These are phyloP conservation scores for Crocodylus rhombifer DNA, from an alignment of 2,797 vertebrate species.

Conservation along the genomic window DNA sequence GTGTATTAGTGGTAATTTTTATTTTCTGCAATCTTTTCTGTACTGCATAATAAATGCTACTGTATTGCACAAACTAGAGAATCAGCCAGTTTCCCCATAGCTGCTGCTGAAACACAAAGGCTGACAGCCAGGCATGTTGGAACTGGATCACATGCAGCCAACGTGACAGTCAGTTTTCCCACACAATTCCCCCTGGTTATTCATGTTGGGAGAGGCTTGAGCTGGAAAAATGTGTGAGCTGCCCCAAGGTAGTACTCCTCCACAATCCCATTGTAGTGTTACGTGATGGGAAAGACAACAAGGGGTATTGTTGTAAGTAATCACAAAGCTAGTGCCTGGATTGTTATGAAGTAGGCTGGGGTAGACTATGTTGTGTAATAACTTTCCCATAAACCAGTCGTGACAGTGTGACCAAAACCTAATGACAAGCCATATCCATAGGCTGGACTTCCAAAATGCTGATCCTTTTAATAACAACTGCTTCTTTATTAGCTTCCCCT, in stretches of 20 bases:
- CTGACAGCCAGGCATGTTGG: neutral
- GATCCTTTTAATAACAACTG: accelerated
- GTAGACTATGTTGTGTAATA: neutral
- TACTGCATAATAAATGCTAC: neutral
- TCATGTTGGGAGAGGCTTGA: accelerated
- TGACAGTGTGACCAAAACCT: too few relatives aligned
- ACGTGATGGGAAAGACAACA: neutral
- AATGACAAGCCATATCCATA: neutral
- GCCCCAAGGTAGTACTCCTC: neutral
- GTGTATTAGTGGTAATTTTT: conserved; percentile 88
- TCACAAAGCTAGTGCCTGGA: neutral
- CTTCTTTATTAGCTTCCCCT: neutral
- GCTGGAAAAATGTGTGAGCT: neutral
- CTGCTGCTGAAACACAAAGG: accelerated
- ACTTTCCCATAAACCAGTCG: neutral
- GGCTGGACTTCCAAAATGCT: too few relatives aligned
- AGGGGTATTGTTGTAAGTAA: neutral
- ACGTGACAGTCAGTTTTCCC: neutral
- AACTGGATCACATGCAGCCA: too few relatives aligned
- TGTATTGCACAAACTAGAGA: neutral
- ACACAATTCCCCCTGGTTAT: accelerated
- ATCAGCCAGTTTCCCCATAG: neutral
- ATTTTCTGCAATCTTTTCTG: neutral
- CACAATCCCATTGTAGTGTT: neutral
- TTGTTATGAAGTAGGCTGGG: neutral